These are phyloP conservation scores for Eubucco bourcierii DNA, from an alignment of 2,113 vertebrate genomes.

Conservation along the genomic window DNA sequence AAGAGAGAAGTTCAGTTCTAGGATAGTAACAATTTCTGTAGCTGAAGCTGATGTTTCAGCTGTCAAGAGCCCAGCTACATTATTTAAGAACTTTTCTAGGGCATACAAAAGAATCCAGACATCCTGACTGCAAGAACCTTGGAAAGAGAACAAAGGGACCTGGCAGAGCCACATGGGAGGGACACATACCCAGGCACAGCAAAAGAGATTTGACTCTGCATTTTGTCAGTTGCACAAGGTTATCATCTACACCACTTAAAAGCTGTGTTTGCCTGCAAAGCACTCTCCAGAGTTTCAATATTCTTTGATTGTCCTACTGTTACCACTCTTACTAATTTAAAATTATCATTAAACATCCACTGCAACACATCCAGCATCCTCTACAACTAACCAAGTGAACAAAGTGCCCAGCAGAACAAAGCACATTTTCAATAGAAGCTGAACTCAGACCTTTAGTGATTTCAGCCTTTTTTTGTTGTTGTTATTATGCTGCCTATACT, in stretches of 20 bases:
- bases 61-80: background rate
- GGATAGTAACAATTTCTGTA: background rate
- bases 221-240: background rate
- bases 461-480: background rate
- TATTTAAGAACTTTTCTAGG: background rate
- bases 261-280: background rate
- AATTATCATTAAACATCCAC: background rate
- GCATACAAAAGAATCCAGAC: background rate
- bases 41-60: background rate
- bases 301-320: background rate
- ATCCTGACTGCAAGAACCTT: background rate
- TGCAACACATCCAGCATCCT: background rate
- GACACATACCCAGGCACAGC: background rate
- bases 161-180: background rate
- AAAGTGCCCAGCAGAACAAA: background rate
- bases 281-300: background rate
- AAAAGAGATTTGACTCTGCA: background rate
- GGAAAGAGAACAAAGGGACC: background rate
- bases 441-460: background rate
- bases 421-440: background rate
- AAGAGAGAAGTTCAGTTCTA: background rate
- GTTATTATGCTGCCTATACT: background rate
- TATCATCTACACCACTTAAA: background rate
- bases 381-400: background rate
- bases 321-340: background rate